Conservation (phyloP, 2,113 vertebrate species). For the Microtus montanus region DNA sequence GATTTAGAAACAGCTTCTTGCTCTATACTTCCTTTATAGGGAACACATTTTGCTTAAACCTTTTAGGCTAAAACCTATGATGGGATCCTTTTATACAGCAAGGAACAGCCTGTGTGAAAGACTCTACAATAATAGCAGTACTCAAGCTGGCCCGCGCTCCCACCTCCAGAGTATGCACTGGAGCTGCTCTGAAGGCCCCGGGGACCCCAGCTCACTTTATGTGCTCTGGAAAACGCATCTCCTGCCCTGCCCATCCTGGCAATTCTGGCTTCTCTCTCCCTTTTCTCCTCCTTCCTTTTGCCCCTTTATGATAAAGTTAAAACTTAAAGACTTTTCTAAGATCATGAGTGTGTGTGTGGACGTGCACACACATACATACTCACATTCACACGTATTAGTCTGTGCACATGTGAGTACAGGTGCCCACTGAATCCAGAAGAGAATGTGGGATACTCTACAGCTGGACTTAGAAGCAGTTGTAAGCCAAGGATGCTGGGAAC, state of each 20-base stretch:
- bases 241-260: not conserved
- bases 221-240: not conserved
- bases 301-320: not conserved
- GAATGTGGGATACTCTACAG: not conserved
- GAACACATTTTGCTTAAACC: constrained; percentile 51
- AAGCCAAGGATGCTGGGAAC: not conserved
- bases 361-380: not conserved
- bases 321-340: not conserved
- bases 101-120: not conserved
- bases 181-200: not conserved
- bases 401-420: not conserved
- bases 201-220: not conserved
- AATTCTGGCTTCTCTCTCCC: not conserved
- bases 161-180: not conserved
- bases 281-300: not conserved
- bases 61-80: constrained; percentile 24
- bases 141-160: not conserved
- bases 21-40: constrained; percentile 12
- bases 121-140: not conserved
- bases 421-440: not conserved
- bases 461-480: not conserved
- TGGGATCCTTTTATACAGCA: constrained; percentile 28
- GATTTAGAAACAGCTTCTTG: constrained; percentile 30
- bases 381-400: not conserved
- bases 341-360: not conserved